Evolutionary conservation across 37 sponge, comb jelly and placozoan genomes (phyloP), one percentile per base, ranked within the genome.

Genomic region (Tethya wilhelma): DNA sequence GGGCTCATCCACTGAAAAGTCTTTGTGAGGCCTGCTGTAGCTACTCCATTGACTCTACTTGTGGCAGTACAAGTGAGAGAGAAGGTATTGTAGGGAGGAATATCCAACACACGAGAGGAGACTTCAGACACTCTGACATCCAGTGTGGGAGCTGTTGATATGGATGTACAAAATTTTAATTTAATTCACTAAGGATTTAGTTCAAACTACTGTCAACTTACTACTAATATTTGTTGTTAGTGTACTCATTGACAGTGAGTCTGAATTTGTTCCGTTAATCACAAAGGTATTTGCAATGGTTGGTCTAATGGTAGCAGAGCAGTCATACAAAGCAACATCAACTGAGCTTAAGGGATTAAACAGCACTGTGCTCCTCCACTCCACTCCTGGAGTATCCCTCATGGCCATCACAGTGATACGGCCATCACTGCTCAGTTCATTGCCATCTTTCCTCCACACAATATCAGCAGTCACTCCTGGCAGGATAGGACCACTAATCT

Each of bases 11-110:
- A 65, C 0, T 29, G 2, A 36, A 78, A 38, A 6, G 4, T 6
- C 39, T 45, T 38, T 23, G 1, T 66, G 23, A 33, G 12, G 0
- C n/a, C n/a, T n/a, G 66, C 23, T 5, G 36, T 26, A 19, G n/a
- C 9, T 30, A 12, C 33, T 36, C 66, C 67, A 20, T 40, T 23
- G 20, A 46, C 56, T 5, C 29, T 46, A 9, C 43, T 6, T 0
- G 44, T 22, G 1, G 55, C 79, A 4, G 38, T 45, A 67, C 79
- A 78, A 38, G 67, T 66, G 49, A 78, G 33, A 40, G 53, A 19
- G 67, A 53, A 33, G 38, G 36, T 33, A 26, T 78, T 78, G 67
- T 44, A 78, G 26, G 79, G 79, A 66, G 66, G n/a, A 29, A 65
- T 65, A n/a, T 77, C 44, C 29, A 62, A 33, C 7, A 77, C 0